phyloP scores from a whole-genome alignment of 2,113 vertebrate species.

The Psilopsiagon aymara region DNA sequence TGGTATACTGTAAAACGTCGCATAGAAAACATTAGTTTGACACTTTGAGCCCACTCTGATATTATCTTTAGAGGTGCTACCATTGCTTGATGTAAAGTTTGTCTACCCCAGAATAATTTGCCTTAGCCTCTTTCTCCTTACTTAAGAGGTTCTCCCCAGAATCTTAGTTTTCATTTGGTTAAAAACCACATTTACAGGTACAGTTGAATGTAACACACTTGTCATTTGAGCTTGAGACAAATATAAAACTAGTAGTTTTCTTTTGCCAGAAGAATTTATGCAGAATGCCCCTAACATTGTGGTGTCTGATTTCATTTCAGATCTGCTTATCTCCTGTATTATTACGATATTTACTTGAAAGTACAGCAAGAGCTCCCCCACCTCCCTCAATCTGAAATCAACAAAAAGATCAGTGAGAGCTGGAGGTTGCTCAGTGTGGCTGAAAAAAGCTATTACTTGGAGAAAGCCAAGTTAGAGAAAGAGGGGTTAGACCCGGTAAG shows the following conservation, averaged over 20 bases:
- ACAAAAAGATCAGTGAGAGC: conserved; percentile 97
- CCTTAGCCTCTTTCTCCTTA: background rate
- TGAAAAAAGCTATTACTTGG: conserved; percentile 94
- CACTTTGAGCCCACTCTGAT: rapidly evolving
- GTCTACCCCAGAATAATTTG: background rate
- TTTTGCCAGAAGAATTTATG: background rate
- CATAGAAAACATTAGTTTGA: background rate
- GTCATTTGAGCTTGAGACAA: background rate
- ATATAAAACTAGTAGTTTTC: background rate
- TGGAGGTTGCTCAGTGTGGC: conserved; percentile 95
- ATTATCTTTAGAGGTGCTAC: background rate
- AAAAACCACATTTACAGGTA: background rate
- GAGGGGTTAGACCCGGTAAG: conserved; percentile 90
- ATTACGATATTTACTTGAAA: conserved; percentile 94
- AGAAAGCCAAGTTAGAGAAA: conserved; percentile 92
- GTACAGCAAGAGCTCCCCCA: conserved; percentile 92
- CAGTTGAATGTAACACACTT: background rate
- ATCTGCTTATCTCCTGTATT: conserved; percentile 96
- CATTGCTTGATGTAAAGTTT: background rate
- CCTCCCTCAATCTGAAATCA: conserved; percentile 96
- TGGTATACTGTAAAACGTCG: background rate
- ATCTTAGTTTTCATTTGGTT: background rate
- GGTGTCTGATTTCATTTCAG: conserved; percentile 70
- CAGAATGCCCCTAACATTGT: background rate
- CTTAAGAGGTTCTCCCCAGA: background rate